phyloP scores from a whole-genome alignment of 2,113 vertebrate species.

The Eulemur rufifrons region DNA sequence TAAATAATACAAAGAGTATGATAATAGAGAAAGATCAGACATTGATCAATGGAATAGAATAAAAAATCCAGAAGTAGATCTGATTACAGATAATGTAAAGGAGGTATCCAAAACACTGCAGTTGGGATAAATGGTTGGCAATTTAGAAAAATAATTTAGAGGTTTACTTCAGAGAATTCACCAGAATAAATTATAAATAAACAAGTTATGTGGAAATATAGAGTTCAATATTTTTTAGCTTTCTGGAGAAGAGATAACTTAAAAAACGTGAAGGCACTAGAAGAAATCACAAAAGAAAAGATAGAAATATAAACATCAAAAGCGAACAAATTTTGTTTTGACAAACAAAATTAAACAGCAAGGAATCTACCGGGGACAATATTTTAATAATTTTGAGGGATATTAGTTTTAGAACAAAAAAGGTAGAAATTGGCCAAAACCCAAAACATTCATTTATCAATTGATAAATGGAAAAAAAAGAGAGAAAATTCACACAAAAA shows the following conservation, averaged over 20 bases:
- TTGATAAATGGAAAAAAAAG: slow-evolving; percentile 5
- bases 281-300: neutral
- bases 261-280: neutral
- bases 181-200: slow-evolving; percentile 8
- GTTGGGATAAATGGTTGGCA: neutral
- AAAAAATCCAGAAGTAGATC: neutral
- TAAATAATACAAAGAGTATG: neutral
- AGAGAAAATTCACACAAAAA: neutral
- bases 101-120: neutral
- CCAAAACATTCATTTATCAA: neutral
- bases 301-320: slow-evolving; percentile 10
- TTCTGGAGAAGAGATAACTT: neutral
- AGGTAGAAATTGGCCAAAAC: neutral
- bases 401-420: neutral
- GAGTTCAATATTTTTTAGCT: neutral
- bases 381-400: neutral
- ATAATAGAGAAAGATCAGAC: neutral
- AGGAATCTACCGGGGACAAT: neutral
- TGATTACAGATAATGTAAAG: neutral
- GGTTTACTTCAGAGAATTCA: neutral
- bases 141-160: neutral
- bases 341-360: neutral
- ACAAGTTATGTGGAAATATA: neutral
- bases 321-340: neutral
- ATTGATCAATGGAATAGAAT: neutral